Evolutionary conservation across 2,113 vertebrate genomes (phyloP).

Genomic region (Microtus montanus): DNA sequence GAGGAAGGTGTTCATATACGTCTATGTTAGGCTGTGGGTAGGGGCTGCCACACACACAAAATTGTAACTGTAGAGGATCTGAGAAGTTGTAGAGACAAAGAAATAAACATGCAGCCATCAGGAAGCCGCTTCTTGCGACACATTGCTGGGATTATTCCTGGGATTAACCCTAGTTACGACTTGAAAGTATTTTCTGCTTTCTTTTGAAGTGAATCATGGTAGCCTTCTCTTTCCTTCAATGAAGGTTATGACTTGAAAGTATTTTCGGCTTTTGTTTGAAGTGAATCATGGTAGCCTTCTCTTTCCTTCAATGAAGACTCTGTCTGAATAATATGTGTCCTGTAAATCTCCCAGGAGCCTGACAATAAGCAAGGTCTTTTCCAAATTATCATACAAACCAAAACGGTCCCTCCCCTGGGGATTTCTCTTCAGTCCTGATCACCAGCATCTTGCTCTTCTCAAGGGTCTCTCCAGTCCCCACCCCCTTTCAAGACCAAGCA

Average conservation of each 20-base stretch:
- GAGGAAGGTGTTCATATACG: not conserved
- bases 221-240: not conserved
- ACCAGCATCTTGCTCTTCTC: not conserved
- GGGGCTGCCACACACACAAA: not conserved
- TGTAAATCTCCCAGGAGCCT: not conserved
- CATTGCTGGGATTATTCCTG: constrained; percentile 38
- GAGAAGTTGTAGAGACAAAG: not conserved
- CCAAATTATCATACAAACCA: not conserved
- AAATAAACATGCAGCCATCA: constrained; percentile 10
- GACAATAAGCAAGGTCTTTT: not conserved
- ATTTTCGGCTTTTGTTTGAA: not conserved
- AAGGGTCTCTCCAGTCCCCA: not conserved
- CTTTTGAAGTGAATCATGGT: not conserved
- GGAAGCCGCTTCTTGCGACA: not conserved
- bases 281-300: not conserved
- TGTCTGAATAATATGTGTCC: not conserved
- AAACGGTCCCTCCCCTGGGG: not conserved
- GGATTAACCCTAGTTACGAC: not conserved
- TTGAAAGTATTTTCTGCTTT: constrained; percentile 9
- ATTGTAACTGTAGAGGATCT: not conserved
- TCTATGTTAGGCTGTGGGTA: not conserved
- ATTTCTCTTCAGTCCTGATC: not conserved
- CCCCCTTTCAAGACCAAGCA: not conserved
- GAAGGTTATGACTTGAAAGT: not conserved
- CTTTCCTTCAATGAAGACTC: not conserved